Conservation (phyloP, 35 echinoderm and acorn worm genomes). For the Strongylocentrotus purpuratus region DNA sequence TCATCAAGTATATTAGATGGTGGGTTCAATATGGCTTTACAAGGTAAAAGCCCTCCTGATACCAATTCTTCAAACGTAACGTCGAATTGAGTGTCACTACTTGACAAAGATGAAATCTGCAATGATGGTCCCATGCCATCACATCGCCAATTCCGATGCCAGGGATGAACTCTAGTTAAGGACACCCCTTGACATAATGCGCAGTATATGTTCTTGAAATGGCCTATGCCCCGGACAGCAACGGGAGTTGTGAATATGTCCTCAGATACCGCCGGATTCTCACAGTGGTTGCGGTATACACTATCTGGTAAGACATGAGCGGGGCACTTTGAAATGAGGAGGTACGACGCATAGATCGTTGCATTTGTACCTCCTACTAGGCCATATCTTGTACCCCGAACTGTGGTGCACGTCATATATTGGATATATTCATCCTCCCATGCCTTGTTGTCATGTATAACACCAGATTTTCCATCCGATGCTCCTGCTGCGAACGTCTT, state of each 20-base stretch:
- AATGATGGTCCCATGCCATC: too few relatives aligned
- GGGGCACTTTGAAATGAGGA: constrained; percentile 5
- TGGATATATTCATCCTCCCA: constrained; percentile 23
- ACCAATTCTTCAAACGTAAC: not conserved
- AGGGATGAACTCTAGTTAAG: not conserved
- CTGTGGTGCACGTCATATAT: not conserved
- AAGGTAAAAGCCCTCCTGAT: too few relatives aligned
- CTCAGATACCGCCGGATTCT: not conserved
- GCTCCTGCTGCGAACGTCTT: not conserved
- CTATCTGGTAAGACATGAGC: not conserved
- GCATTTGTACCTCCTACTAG: too few relatives aligned
- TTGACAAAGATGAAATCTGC: too few relatives aligned
- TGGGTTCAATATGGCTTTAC: not conserved
- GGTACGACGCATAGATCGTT: not conserved
- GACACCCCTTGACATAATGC: constrained; percentile 52
- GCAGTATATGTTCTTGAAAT: constrained; percentile 58
- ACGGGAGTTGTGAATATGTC: not conserved
- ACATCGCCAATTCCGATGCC: not conserved
- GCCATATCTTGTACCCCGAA: not conserved
- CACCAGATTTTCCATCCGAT: not conserved
- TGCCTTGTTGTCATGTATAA: not conserved
- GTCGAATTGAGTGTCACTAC: not conserved
- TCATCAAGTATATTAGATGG: not conserved
- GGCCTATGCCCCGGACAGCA: not conserved
- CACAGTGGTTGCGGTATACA: not conserved